Evolutionary conservation across 2,113 vertebrate genomes (phyloP), one percentile per base, ranked within the genome.

Genomic region (Antidorcas marsupialis): DNA sequence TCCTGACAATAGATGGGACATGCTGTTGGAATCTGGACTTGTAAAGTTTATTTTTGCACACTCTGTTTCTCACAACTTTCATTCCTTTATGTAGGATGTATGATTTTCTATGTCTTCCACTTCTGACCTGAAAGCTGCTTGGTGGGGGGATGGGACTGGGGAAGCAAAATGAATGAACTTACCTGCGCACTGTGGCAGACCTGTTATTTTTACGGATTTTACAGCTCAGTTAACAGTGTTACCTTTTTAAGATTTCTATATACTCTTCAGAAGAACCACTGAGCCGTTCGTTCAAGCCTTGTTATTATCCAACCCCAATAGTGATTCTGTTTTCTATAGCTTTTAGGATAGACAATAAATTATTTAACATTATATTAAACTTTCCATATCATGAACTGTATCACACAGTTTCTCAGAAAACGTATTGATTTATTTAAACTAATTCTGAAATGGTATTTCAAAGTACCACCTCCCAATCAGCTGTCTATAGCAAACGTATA

Each of bases 41-140:
- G 59, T n/a, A 53, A 53, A 98, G 97, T 96, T 71, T 94, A 64
- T 92, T 90, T 93, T 96, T 96, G 92, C 96, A 97, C 90, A 93
- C 95, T 93, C 95, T 94, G 9, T 97, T 97, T 97, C 98, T 94
- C 97, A 55, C 23, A 28, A 6, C 53, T 55, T 87, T 88, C 53
- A 2, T 39, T 67, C 87, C 97, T 97, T 92, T 93, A 21, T 17
- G 3, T 71, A 87, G 59, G 85, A 7, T 97, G 94, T 94, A n/a
- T 87, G 78, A 53, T 94, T 97, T 96, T 71, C 64, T 59, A 60
- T 82, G 92, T 98, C 98, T 98, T 98, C 97, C 96, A 60, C 4
- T 53, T 95, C 71, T 82, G 60, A 74, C 47, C 79, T 12, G 36
- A 87, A 95, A 95, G 94, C 92, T 95, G 71, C 93, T 96, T 67